phyloP scores from a whole-genome alignment of 2,113 vertebrate species.

The Bubo scandiacus region DNA sequence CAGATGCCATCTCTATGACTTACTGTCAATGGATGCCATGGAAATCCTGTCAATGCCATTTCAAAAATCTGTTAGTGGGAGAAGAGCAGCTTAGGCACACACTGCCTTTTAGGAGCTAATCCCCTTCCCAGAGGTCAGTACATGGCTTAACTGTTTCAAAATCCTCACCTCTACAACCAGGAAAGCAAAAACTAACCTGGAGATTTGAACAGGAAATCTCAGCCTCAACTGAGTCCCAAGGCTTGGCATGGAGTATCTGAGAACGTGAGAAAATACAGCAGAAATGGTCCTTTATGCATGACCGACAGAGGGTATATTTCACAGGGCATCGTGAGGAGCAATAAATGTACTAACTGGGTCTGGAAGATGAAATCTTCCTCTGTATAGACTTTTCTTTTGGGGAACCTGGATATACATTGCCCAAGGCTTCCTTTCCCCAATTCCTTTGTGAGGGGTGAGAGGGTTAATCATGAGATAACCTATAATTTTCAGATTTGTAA shows the following conservation, averaged over 20 bases:
- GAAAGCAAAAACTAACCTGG: not conserved
- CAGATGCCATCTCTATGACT: not conserved
- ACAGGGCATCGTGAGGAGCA: not conserved
- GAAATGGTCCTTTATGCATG: not conserved
- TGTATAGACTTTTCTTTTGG: not conserved
- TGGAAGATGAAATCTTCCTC: not conserved
- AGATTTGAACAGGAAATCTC: not conserved
- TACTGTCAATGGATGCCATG: not conserved
- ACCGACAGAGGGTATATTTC: not conserved
- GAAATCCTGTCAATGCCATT: not conserved
- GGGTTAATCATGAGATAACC: not conserved
- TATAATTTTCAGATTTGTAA: not conserved
- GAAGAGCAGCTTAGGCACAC: not conserved
- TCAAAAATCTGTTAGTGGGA: not conserved
- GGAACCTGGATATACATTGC: not conserved
- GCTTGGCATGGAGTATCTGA: not conserved
- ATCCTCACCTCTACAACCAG: not conserved
- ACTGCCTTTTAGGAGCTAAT: not conserved
- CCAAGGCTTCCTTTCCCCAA: not conserved
- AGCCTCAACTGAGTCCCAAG: not conserved
- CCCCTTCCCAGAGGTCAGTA: not conserved
- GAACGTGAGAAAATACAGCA: not conserved
- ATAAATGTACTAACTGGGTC: not conserved
- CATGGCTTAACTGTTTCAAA: not conserved
- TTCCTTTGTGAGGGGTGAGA: not conserved